Evolutionary conservation across 2,797 vertebrate genomes (phyloP).

Genomic region (Sebastes nivosus): DNA sequence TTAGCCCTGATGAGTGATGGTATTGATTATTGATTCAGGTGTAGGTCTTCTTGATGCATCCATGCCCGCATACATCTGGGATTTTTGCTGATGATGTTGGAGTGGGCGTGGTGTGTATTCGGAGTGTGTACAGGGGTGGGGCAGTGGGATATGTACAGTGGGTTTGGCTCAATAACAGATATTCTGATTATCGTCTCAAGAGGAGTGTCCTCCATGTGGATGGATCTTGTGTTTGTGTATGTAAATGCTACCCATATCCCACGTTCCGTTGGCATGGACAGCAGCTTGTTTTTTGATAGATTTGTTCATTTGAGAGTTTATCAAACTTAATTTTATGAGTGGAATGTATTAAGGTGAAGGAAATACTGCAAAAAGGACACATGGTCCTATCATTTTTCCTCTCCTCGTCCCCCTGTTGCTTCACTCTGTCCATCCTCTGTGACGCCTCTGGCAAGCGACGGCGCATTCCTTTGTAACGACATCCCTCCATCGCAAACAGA

Average conservation of each 20-base stretch:
- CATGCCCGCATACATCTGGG: conserved; percentile 15
- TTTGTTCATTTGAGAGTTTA: background rate
- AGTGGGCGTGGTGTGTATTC: conserved; percentile 44
- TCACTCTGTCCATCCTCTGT: conserved; percentile 71
- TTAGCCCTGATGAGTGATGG: background rate
- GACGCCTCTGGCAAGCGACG: conserved; percentile 72
- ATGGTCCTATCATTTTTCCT: conserved; percentile 23
- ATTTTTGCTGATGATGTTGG: conserved; percentile 43
- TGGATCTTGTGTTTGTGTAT: conserved; percentile 19
- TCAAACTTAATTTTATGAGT: conserved; percentile 2
- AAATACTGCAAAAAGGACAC: conserved; percentile 28
- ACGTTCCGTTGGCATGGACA: background rate
- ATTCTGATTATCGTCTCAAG: background rate
- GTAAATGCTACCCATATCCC: background rate
- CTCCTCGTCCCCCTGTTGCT: conserved; percentile 33
- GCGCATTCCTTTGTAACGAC: conserved; percentile 79
- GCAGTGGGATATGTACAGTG: conserved; percentile 20
- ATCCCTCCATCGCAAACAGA: conserved; percentile 69
- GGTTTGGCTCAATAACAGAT: conserved; percentile 16
- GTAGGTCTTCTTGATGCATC: conserved; percentile 9
- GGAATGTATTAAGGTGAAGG: conserved; percentile 18
- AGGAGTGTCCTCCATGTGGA: conserved; percentile 11
- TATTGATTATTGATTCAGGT: conserved; percentile 17
- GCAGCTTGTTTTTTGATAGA: background rate
- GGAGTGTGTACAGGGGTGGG: conserved; percentile 11